Evolutionary conservation across 23 tunicate genomes (phyloP), one percentile per base, ranked within the genome.

Genomic region (Halocynthia aurantium): DNA sequence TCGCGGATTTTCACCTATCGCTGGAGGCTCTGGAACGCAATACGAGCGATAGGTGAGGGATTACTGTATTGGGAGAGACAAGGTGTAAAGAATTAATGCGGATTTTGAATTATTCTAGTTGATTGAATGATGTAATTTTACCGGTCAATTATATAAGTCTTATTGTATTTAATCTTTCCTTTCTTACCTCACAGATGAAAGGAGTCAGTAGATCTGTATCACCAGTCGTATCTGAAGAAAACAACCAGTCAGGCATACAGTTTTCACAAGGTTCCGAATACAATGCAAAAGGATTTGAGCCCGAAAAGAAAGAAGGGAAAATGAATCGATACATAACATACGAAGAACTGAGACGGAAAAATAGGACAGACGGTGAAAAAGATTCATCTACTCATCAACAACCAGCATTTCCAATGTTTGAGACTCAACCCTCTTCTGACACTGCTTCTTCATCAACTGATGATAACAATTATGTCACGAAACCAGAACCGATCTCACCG

Each of bases 261-360:
- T 31, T 31, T 31, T 31, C 44, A 31, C 44, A 31, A 10, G 70
- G 70, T 2, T 65, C 70, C 5, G 70, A 65, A 15, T 65, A 65
- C 19, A 6, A 49, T 9, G 4, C 11, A 0, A 49, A 51, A 70
- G 6, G 50, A 0, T 15, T 51, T 20, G 55, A 50, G 17, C 75
- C 75, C 9, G 31, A 12, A 15, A 67, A 19, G 31, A 5, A 52
- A 13, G 55, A 9, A 8, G 60, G 40, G 4, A 10, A 52, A 53
- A 40, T 11, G 18, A 74, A 74, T 54, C 55, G 13, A 8, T 53
- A 10, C 13, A 54, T 53, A 9, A 53, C 78, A 10, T 74, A 74
- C 57, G 78, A 74, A 54, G 78, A 74, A 53, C 56, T 74, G 64
- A 62, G 78, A 8, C 56, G 31, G 19, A 53, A 56, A 55, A 52